Evolutionary conservation across 92 coral and sea anemone species (phyloP).

Genomic region (Zoanthus solanderi): DNA sequence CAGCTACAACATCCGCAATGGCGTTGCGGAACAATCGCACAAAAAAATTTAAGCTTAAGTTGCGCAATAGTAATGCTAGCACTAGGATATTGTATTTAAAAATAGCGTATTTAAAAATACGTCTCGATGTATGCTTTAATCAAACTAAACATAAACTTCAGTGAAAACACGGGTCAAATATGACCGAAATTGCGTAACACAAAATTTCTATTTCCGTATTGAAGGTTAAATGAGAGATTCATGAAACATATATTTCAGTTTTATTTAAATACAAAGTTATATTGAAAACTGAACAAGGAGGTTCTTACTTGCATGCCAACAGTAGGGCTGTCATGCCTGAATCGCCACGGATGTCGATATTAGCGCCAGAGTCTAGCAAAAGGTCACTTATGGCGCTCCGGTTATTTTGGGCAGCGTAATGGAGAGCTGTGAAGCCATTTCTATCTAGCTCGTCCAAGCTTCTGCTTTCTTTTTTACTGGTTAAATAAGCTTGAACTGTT

Average conservation of each 20-base stretch:
- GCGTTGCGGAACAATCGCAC: background rate
- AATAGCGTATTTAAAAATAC: too few species aligned
- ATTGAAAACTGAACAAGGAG: background rate
- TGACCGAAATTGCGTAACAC: background rate
- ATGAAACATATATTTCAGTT: background rate
- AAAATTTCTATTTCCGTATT: background rate
- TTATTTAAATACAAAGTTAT: background rate
- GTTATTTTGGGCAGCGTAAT: conserved; percentile 38
- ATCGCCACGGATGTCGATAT: conserved; percentile 16
- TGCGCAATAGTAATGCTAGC: too few species aligned
- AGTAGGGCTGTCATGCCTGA: conserved; percentile 10
- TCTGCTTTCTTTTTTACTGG: background rate
- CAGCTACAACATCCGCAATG: background rate
- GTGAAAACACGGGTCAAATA: too few species aligned
- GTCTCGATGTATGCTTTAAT: too few species aligned
- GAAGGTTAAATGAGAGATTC: background rate
- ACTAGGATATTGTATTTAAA: too few species aligned
- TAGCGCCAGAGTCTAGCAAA: conserved; percentile 27
- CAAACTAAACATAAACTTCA: too few species aligned
- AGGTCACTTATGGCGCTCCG: conserved; percentile 25
- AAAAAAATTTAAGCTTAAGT: too few species aligned
- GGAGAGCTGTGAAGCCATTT: conserved; percentile 34
- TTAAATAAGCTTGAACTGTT: conserved; percentile 4
- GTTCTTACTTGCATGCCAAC: conserved; percentile 37
- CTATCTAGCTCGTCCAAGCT: conserved; percentile 11